Percentiles rank a stretch among this genome's conserved stretches.
Conservation (phyloP, 2,888 invertebrate species). For the Nephrotoma appendiculata region DNA sequence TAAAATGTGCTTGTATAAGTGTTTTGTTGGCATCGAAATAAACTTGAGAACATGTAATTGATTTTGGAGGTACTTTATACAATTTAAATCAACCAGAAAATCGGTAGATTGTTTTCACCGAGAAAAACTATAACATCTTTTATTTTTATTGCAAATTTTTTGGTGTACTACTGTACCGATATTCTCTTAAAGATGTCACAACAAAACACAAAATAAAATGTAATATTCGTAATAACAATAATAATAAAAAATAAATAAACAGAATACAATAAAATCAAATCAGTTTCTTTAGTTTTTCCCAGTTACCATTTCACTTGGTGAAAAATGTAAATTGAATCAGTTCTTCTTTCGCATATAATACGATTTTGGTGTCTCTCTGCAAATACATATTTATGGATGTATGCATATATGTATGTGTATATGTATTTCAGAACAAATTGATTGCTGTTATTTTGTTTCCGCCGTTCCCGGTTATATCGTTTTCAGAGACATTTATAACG, state of each 20-base stretch:
- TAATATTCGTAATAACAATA: not conserved
- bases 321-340: not conserved
- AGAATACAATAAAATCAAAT: not conserved
- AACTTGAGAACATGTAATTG: not conserved
- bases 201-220: not conserved
- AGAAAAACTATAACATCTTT: not conserved
- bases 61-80: not conserved
- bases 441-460: not conserved
- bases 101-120: not conserved
- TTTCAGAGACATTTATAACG: not conserved
- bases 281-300: not conserved
- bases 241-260: not conserved
- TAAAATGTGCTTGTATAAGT: not conserved
- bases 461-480: not conserved
- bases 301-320: not conserved
- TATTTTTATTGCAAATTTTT: not conserved
- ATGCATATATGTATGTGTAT: not conserved
- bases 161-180: not conserved
- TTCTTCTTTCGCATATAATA: not conserved
- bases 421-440: not conserved
- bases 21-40: not conserved
- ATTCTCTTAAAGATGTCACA: not conserved
- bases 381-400: not conserved
- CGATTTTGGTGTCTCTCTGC: not conserved
- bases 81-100: not conserved